Conservation (phyloP, 2,113 vertebrate species). For the Protobothrops flavoviridis region DNA sequence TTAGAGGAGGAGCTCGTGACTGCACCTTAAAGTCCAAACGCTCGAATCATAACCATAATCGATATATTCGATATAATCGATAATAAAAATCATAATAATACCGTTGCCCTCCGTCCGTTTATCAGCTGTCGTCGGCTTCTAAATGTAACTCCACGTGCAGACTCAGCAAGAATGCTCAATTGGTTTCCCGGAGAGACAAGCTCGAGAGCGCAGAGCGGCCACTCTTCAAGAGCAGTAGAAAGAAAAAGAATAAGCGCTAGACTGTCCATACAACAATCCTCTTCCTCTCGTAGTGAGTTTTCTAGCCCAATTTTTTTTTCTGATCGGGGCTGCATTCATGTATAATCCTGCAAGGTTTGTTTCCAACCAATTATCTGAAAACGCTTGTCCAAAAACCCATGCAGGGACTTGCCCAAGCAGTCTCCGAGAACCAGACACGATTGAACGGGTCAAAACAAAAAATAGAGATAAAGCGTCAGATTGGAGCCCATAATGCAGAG, state of each 20-base stretch:
- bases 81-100: no score
- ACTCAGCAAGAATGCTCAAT: no score
- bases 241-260: neutral
- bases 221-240: neutral
- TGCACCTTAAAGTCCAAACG: neutral
- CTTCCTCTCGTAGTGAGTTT: neutral
- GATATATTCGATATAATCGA: neutral
- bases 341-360: neutral
- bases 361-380: neutral
- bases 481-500: neutral
- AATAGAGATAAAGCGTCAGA: neutral
- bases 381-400: neutral
- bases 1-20: neutral
- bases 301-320: neutral
- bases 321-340: neutral
- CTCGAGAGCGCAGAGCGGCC: neutral
- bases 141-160: neutral
- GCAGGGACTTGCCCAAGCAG: neutral
- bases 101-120: neutral
- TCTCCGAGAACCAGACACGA: neutral
- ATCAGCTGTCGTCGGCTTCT: rapidly evolving
- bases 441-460: neutral
- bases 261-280: neutral
- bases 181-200: neutral
- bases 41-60: neutral